Percentiles rank a stretch among this genome's conserved stretches.
Conservation (phyloP, 2,888 invertebrate genomes). For the Ernsta delagoae region DNA sequence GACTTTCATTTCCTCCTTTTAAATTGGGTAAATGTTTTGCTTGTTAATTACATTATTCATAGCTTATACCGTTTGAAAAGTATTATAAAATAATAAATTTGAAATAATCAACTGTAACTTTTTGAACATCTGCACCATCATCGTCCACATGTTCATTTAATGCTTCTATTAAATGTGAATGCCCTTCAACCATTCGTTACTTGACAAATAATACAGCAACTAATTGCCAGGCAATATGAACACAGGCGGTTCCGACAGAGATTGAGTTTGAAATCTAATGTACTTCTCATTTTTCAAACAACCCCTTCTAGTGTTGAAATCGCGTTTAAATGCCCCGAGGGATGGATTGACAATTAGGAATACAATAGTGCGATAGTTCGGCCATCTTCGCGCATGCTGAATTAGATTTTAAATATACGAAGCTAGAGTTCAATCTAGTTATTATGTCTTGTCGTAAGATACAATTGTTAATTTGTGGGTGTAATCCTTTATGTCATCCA, state of each 20-base stretch:
- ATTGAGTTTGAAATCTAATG: constrained; percentile 48
- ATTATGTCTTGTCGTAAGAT: background rate
- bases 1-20: no score
- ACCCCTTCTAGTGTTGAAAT: constrained; percentile 47
- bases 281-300: constrained; percentile 60
- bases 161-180: constrained; percentile 4
- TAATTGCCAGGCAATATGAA: constrained; percentile 34
- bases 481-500: background rate
- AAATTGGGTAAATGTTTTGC: no score
- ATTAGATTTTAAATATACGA: constrained; percentile 3
- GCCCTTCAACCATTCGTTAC: constrained; percentile 14
- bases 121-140: constrained; percentile 17
- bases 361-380: constrained; percentile 18
- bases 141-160: constrained; percentile 19
- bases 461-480: background rate
- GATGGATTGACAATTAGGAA: constrained; percentile 21
- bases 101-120: background rate
- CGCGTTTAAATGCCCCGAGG: constrained; percentile 22
- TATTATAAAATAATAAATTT: no score
- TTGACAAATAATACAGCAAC: constrained; percentile 31
- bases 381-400: background rate
- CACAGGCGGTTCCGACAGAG: constrained; percentile 37
- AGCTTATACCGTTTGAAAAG: no score
- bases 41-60: no score
- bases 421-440: background rate